phyloP scores from a whole-genome alignment of 2,113 vertebrate species.

The Pipra filicauda region DNA sequence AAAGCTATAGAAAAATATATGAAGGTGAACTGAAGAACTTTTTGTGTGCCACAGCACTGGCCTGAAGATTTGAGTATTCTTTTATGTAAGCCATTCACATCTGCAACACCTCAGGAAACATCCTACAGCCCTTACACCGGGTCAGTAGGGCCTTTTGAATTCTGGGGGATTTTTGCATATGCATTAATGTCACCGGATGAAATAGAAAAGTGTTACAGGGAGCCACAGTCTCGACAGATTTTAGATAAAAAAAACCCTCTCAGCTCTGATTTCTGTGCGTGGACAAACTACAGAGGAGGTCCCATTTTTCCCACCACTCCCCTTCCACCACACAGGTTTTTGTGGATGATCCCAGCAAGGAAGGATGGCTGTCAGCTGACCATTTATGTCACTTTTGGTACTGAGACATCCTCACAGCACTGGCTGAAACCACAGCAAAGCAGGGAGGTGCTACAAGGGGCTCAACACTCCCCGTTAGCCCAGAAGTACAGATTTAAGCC shows the following conservation, averaged over 20 bases:
- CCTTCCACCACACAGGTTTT: not conserved
- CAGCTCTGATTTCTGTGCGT: not conserved
- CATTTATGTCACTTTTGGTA: not conserved
- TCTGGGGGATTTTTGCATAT: not conserved
- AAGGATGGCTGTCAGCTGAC: not conserved
- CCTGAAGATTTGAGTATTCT: not conserved
- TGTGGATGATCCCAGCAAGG: not conserved
- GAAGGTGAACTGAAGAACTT: constrained; percentile 33
- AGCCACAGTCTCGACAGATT: not conserved
- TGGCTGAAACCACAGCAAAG: not conserved
- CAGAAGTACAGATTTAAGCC: not conserved
- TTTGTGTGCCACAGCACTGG: not conserved
- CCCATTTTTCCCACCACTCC: rapidly evolving
- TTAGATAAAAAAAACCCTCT: not conserved
- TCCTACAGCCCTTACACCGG: not conserved
- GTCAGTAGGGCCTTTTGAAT: not conserved
- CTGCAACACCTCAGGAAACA: not conserved
- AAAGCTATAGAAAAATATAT: not conserved
- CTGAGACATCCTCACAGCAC: rapidly evolving
- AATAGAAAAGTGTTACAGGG: not conserved
- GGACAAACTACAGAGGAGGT: not conserved
- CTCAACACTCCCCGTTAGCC: not conserved
- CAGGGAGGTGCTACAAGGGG: not conserved
- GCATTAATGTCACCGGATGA: not conserved
- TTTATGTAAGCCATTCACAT: not conserved